Percentiles rank a stretch among this genome's conserved stretches.
Evolutionary conservation across 2,113 vertebrate species (phyloP).

Genomic region (Ascaphus truei): DNA sequence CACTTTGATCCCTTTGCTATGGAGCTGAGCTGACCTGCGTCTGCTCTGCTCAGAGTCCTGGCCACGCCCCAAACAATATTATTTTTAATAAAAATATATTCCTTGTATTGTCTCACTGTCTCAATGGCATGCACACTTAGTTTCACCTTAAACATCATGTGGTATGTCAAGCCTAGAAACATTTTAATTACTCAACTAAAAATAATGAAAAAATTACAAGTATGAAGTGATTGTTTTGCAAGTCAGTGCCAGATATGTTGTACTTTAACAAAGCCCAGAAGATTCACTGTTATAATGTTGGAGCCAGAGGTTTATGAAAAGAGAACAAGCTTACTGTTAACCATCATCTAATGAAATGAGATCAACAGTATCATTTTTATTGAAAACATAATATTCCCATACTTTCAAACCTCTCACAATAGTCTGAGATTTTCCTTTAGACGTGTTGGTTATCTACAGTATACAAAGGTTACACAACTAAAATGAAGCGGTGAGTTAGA

Average conservation of each 20-base stretch:
- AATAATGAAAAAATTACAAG: not conserved
- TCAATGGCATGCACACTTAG: too few relatives aligned
- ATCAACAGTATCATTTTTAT: constrained; percentile 24
- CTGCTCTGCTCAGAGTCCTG: too few relatives aligned
- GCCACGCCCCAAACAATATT: too few relatives aligned
- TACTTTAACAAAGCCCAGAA: constrained; percentile 15
- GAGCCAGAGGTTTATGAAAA: constrained; percentile 1
- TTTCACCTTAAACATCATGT: not conserved
- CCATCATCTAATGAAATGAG: constrained; percentile 20
- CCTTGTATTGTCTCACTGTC: too few relatives aligned
- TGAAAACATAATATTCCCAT: constrained; percentile 27
- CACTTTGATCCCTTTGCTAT: too few relatives aligned
- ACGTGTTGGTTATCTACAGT: constrained; percentile 19
- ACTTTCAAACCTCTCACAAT: constrained; percentile 6
- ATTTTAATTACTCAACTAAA: not conserved
- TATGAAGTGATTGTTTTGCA: not conserved
- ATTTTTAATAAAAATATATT: too few relatives aligned
- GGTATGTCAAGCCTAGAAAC: not conserved
- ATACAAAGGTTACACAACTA: constrained; percentile 8
- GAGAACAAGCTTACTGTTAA: constrained; percentile 13
- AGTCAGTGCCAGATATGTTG: not conserved
- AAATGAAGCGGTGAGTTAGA: not conserved
- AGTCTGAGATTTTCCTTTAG: not conserved
- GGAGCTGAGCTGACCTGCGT: too few relatives aligned
- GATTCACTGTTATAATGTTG: constrained; percentile 8